Evolutionary conservation across 1,140 invertebrate species (phyloP), one percentile per base, ranked within the genome.

Genomic region (Papilio polyxenes): DNA sequence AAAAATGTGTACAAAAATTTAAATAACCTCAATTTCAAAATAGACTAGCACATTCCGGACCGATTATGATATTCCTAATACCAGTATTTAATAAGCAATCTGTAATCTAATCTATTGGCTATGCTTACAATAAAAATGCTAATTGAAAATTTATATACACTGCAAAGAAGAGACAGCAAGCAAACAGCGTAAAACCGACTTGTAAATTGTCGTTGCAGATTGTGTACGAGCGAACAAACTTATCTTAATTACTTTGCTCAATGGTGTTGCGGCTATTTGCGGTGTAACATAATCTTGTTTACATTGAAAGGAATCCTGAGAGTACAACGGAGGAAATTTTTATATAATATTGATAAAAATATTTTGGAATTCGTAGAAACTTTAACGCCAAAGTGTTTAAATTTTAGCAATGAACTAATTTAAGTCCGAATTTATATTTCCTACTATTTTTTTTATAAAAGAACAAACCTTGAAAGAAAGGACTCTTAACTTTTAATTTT

Each of bases 241-340:
- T 72, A 72, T 72, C 65, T 72, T 72, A 72, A 72, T 72, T 72
- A 72, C 65, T 72, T 72, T 40, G 15, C 37, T 72, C 65, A 72
- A 72, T 72, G 65, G 65, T 72, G 37, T 72, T 72, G 65, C 4
- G 11, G 31, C 65, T 72, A 72, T 72, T 72, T 72, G 65, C 37
- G 65, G 65, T 37, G 65, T 37, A 37, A 72, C 13, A 15, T 72
- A 72, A 72, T 72, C 65, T 72, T 72, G 65, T 72, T 72, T 72
- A 72, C 65, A 72, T 72, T 72, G 65, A 37, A 72, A 72, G 65
- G 65, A 72, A 40, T 31, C 23, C 23, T 72, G 23, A 7, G 11
- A 15, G 11, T 72, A 15, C 31, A 31, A 31, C 62, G 8, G 10
- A 23, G 31, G 20, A 23, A 13, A 31, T 65, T 65, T 65, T 65